phyloP scores from a whole-genome alignment of 2,113 vertebrate species.

The Clarias gariepinus region DNA sequence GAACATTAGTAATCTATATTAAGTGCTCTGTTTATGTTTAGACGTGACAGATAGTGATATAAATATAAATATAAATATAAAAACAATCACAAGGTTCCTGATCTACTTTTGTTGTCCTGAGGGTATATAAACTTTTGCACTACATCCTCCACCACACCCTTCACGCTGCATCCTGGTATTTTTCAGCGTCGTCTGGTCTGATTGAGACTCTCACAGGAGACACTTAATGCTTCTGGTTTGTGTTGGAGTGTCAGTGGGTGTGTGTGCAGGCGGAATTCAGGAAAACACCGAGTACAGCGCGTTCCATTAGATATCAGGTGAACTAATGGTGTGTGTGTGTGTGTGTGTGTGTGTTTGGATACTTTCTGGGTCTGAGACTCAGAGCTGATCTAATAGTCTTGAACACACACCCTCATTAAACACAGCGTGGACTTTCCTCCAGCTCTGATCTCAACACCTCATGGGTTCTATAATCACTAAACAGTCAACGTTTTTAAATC shows the following conservation, averaged over 20 bases:
- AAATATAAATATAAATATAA: too few species aligned
- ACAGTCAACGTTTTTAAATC: background rate
- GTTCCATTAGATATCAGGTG: conserved; percentile 7
- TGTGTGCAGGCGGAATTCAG: background rate
- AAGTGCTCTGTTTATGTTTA: background rate
- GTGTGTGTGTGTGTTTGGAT: background rate
- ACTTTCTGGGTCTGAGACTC: background rate
- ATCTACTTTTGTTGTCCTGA: background rate
- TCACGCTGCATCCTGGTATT: background rate
- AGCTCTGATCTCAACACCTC: background rate
- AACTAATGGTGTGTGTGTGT: conserved; percentile 11
- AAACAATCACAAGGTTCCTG: background rate
- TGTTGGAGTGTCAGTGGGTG: conserved; percentile 14
- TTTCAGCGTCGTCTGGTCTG: background rate
- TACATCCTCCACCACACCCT: background rate
- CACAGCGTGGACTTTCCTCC: background rate
- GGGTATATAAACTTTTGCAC: background rate
- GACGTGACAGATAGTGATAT: too few species aligned
- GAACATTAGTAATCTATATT: background rate
- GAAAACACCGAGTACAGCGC: conserved; percentile 17
- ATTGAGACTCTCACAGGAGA: background rate
- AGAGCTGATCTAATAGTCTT: background rate
- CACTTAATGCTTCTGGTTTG: conserved; percentile 5
- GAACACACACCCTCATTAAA: background rate
- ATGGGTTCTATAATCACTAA: background rate